Conservation (phyloP, 1,140 invertebrate species). For the Schlechtendalia chinensis region DNA sequence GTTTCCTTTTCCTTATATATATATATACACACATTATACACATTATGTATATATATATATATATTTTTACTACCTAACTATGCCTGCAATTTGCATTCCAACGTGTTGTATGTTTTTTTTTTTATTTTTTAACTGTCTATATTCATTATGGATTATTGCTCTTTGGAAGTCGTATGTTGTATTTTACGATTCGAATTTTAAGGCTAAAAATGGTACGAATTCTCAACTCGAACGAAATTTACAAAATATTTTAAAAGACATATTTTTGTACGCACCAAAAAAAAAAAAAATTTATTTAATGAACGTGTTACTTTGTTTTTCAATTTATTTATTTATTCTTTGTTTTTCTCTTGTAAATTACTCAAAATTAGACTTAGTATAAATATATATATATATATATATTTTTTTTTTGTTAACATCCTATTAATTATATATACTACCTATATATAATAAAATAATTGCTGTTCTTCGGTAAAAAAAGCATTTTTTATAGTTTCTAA, state of each 20-base stretch:
- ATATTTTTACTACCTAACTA: background rate
- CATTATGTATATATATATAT: too few species aligned
- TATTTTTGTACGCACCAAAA: slow-evolving; percentile 31
- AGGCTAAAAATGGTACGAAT: slow-evolving; percentile 28
- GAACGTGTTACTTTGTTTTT: slow-evolving; percentile 17
- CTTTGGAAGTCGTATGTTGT: slow-evolving; percentile 2
- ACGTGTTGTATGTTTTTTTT: background rate
- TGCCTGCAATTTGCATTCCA: slow-evolving; percentile 39
- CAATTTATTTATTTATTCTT: background rate
- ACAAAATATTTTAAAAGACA: slow-evolving; percentile 34
- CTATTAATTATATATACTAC: slow-evolving; percentile 13
- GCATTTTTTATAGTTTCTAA: slow-evolving; percentile 25
- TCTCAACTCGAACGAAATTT: background rate
- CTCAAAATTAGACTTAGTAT: slow-evolving; percentile 13
- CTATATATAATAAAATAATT: background rate
- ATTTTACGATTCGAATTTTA: background rate
- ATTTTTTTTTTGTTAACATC: too few species aligned
- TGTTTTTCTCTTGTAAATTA: slow-evolving; percentile 28
- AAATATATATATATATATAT: too few species aligned
- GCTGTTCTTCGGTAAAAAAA: slow-evolving; percentile 31
- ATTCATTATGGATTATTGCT: background rate
- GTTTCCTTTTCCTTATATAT: too few species aligned
- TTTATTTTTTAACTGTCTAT: background rate
- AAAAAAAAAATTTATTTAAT: background rate
- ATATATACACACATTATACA: too few species aligned